Conservation (phyloP, 2,797 vertebrate species). For the Nyctibius grandis region DNA sequence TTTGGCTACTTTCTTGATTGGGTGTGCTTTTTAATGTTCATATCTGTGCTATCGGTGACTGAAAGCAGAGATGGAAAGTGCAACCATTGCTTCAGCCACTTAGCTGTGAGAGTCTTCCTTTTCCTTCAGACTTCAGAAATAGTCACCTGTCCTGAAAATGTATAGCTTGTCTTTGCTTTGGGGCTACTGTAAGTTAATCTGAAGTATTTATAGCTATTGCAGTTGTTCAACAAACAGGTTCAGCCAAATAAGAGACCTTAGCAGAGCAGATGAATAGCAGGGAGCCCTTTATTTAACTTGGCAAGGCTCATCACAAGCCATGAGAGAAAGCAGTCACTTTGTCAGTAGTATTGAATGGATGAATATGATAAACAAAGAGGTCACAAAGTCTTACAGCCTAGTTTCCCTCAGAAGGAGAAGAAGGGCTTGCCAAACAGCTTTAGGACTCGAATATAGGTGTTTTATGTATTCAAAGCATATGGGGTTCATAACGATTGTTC, state of each 20-base stretch:
- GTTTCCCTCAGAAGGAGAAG: neutral
- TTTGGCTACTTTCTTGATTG: neutral
- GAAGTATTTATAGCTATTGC: conserved; percentile 23
- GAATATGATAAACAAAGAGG: conserved; percentile 22
- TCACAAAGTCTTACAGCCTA: neutral
- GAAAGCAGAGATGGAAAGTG: neutral
- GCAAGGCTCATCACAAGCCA: conserved; percentile 12
- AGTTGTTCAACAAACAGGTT: conserved; percentile 6
- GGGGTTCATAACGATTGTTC: neutral
- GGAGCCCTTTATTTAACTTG: conserved; percentile 49
- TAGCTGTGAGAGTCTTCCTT: neutral
- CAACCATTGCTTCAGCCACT: neutral
- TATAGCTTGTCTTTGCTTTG: conserved; percentile 11
- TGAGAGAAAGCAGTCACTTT: conserved; percentile 16
- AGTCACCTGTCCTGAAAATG: conserved; percentile 20
- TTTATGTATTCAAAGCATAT: neutral
- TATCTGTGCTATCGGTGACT: neutral
- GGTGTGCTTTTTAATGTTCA: neutral
- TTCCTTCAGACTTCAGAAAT: neutral
- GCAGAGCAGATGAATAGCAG: conserved; percentile 10
- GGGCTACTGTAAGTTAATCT: conserved; percentile 16
- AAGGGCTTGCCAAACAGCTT: neutral
- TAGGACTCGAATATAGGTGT: neutral
- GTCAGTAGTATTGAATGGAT: neutral
- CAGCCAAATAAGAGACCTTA: conserved; percentile 13